Evolutionary conservation across 2,113 vertebrate genomes (phyloP).

Genomic region (Elanoides forficatus): DNA sequence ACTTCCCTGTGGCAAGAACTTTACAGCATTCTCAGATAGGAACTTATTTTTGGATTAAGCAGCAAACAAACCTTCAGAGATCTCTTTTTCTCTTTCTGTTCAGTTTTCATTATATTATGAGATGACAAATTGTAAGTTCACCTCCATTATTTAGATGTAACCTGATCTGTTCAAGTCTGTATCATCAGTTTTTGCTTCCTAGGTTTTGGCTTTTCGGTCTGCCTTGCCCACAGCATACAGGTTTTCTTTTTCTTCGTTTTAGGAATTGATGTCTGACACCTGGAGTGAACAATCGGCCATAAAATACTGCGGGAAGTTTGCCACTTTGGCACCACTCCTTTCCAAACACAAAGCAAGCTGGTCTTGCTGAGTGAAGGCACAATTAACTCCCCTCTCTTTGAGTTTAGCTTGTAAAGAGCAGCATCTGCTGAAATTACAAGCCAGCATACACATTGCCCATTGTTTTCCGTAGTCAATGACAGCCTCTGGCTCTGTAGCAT

Average conservation of each 20-base stretch:
- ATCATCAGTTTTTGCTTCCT: background rate
- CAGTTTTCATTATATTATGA: background rate
- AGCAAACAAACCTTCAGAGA: background rate
- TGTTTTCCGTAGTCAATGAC: background rate
- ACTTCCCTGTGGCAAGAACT: background rate
- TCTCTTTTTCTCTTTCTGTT: background rate
- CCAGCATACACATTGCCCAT: background rate
- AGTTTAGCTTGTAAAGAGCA: background rate
- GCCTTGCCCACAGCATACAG: background rate
- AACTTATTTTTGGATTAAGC: background rate
- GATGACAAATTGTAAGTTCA: background rate
- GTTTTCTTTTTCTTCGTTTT: background rate
- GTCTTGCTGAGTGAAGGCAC: background rate
- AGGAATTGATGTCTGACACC: background rate
- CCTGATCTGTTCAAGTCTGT: background rate
- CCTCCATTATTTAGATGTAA: background rate
- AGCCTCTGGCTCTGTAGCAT: background rate
- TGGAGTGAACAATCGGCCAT: background rate
- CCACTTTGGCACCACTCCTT: background rate
- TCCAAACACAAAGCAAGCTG: background rate
- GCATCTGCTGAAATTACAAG: background rate
- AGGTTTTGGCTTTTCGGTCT: background rate
- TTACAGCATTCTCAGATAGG: background rate
- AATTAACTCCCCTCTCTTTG: background rate
- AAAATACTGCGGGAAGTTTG: background rate